Evolutionary conservation across 2,113 vertebrate species (phyloP).

Genomic region (Silurus meridionalis): DNA sequence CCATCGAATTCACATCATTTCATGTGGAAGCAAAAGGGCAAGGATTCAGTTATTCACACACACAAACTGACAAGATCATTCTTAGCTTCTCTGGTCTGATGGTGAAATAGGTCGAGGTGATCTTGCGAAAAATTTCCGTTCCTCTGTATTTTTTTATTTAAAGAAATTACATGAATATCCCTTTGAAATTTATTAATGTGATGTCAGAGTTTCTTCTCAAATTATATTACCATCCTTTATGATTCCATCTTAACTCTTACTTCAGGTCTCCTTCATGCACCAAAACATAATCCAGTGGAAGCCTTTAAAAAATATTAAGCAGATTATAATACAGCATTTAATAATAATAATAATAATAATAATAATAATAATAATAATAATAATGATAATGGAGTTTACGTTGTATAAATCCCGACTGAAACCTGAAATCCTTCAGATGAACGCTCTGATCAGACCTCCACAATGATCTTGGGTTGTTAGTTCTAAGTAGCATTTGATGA

Average conservation of each 20-base stretch:
- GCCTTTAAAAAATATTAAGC: slow-evolving; percentile 1
- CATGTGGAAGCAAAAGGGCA: neutral
- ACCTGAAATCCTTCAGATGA: neutral
- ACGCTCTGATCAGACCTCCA: neutral
- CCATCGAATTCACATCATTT: neutral
- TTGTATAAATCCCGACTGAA: neutral
- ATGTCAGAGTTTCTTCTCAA: neutral
- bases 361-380: neutral
- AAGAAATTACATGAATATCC: no score
- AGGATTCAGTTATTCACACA: slow-evolving; percentile 10
- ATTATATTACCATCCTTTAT: neutral
- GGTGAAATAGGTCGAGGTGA: neutral
- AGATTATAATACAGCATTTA: neutral
- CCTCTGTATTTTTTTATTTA: neutral
- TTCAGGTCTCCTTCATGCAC: neutral
- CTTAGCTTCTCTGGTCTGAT: neutral
- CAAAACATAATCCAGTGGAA: neutral
- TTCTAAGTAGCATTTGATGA: slow-evolving; percentile 30
- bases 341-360: neutral
- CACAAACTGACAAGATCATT: neutral
- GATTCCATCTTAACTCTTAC: neutral
- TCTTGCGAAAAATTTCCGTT: neutral
- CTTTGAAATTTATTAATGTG: neutral
- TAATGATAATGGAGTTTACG: neutral
- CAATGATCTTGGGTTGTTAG: neutral